Evolutionary conservation across 1,140 invertebrate species (phyloP), one percentile per base, ranked within the genome.

Genomic region (Kradibia gibbosae): DNA sequence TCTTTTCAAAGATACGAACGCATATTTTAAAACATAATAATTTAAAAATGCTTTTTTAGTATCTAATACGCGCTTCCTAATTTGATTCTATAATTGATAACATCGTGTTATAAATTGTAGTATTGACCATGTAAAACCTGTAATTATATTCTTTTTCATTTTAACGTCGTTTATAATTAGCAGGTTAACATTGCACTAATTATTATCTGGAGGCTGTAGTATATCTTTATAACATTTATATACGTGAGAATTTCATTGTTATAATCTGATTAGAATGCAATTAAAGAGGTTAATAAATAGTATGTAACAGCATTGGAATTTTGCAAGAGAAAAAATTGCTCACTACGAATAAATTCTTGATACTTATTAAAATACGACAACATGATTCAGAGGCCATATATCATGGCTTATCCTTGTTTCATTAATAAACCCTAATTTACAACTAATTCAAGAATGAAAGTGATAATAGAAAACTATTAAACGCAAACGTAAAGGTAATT

Each of bases 191-290:
- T 48, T 22, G 20, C 11, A 70, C 34, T 53, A 70, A 70, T 53
- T 78, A 65, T 75, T 53, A 20, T 60, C 13, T 11, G 34, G 22
- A 22, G 10, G 50, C 50, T 20, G 15, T 34, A 25, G 5, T 13
- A 25, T 20, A 50, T 78, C 65, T 2, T 71, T 28, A 34, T 22
- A 4, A 13, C 22, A 8, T 53, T 2, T 28, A 8, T 25, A 71
- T 55, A 55, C 34, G 65, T 57, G 77, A 71, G 62, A 71, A 78
- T 28, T 53, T n/a, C 67, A 79, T 72, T 79, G 77, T 79, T 79
- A 28, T 28, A 5, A 22, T 31, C 28, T 8, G n/a, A 71, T 73
- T 70, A 25, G 53, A 22, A 1, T 22, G 31, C 48, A 70, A 78
- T 57, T 60, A 73, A 81, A 57, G 17, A 11, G 25, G 76, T 74